These are phyloP conservation scores for Prochilodus magdalenae DNA, from an alignment of 2,113 vertebrate species.

Conservation along the genomic window DNA sequence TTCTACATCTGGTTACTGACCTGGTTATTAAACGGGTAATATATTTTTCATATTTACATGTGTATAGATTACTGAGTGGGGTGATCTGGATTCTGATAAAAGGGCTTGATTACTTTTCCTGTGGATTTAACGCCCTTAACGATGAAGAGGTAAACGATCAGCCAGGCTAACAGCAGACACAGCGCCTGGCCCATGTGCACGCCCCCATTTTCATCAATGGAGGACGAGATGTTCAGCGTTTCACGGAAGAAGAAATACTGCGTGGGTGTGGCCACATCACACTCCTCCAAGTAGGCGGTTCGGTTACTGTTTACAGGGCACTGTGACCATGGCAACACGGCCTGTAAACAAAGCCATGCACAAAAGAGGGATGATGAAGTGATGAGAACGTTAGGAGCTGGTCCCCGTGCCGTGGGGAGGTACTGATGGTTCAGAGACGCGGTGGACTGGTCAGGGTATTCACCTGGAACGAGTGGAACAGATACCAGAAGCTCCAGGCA, in stretches of 20 bases:
- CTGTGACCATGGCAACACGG: conserved; percentile 86
- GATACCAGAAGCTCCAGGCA: conserved; percentile 96
- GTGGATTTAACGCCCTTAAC: conserved; percentile 86
- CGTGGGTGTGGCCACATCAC: conserved; percentile 83
- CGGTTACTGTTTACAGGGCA: conserved; percentile 86
- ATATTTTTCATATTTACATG: too few relatives aligned
- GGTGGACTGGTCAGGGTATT: conserved; percentile 47
- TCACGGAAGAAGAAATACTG: conserved; percentile 95
- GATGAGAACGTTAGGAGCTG: too few relatives aligned
- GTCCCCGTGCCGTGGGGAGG: too few relatives aligned
- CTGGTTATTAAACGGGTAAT: too few relatives aligned
- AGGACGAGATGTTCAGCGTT: conserved; percentile 87
- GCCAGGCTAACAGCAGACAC: conserved; percentile 88
- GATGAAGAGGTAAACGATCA: conserved; percentile 87
- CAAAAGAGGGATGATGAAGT: too few relatives aligned
- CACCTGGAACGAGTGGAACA: conserved; percentile 97
- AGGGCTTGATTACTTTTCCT: conserved; percentile 79
- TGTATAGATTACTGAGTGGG: too few relatives aligned
- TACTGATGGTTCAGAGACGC: conserved; percentile 11
- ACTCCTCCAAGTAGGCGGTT: conserved; percentile 84
- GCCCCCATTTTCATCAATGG: conserved; percentile 81
- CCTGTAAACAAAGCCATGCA: conserved; percentile 64
- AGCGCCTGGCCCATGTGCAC: conserved; percentile 84
- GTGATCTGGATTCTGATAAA: neutral
- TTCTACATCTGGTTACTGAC: too few relatives aligned